These are phyloP conservation scores for Parapristionchus giblindavisi DNA, from an alignment of 2,888 invertebrate species.

Conservation along the genomic window DNA sequence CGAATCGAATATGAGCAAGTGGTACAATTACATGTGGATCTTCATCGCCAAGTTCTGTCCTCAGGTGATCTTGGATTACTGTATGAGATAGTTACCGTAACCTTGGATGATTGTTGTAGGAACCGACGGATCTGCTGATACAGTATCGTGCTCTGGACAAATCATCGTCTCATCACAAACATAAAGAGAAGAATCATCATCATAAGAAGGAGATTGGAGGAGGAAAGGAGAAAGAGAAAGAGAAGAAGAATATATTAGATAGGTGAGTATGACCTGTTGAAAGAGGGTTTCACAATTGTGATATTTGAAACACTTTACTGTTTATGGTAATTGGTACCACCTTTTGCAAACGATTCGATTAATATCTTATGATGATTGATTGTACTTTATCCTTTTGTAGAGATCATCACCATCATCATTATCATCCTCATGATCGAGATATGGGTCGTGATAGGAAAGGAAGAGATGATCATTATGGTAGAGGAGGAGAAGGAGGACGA, in stretches of 20 bases:
- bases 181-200: conserved; percentile 21
- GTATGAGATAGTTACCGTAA: not conserved
- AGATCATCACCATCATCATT: conserved; percentile 25
- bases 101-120: conserved; percentile 6
- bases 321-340: too few species aligned
- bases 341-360: too few species aligned
- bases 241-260: conserved; percentile 14
- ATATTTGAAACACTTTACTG: not conserved
- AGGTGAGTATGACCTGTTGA: not conserved
- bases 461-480: not conserved
- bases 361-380: too few species aligned
- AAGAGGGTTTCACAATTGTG: not conserved
- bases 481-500: not conserved
- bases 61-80: conserved; percentile 40
- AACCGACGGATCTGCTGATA: conserved; percentile 26
- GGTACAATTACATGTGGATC: conserved; percentile 64
- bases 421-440: conserved; percentile 16
- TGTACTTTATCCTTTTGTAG: not conserved
- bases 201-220: conserved; percentile 23
- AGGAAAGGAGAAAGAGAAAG: not conserved
- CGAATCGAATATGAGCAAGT: conserved; percentile 50
- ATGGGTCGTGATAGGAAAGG: conserved; percentile 12
- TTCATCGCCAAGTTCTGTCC: conserved; percentile 62
- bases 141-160: conserved; percentile 26
- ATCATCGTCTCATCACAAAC: conserved; percentile 3